Base-by-base conservation (phyloP, 2,797 vertebrate genomes). In the Simalia tracyae region DNA sequence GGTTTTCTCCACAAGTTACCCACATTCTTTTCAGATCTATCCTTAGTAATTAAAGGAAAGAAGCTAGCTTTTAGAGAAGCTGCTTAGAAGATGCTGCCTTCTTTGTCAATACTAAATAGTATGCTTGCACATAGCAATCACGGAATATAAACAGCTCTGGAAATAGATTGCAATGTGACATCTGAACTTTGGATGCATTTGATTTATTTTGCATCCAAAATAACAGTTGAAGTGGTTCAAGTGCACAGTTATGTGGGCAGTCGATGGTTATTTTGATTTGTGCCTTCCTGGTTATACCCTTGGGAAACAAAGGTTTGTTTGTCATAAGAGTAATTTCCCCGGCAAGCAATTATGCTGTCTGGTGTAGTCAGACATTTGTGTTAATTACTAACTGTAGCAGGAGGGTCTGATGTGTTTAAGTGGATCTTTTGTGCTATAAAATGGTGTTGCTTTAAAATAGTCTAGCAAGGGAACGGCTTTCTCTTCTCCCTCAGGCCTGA, bases 261-360 rank as follows among this genome's bases (percentile, higher is more conserved):
- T 90, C 85, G 64, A 94, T 54, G 10, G 22, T 26, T 96, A 96
- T 91, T 84, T 68, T 89, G n/a, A 5, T 11, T 0, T 60, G 46
- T 22, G 90, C 93, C 59, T 81, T 60, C 94, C 94, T 93, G 64
- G 94, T 93, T 84, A 91, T 89, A 88, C 42, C 11, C 36, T 1
- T 50, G 93, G 91, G 87, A 96, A 93, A 84, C 89, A 93, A 93
- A 93, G 50, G 60, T 88, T 84, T 88, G 89, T 84, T 64, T 72
- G 76, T 10, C 81, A 89, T 64, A 46, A 89, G 93, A 93, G 90
- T 93, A 92, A 88, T 97, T 96, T 96, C 93, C 92, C 0, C 46
- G 93, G 87, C 91, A 95, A 84, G 88, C 72, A 95, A 88, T 95
- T 95, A 89, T 24, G 90, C 90, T 90, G 90, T 96, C 93, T 93